Evolutionary conservation across 2,797 vertebrate species (phyloP), one percentile per base, ranked within the genome.

Genomic region (Scomberomorus guttatus): DNA sequence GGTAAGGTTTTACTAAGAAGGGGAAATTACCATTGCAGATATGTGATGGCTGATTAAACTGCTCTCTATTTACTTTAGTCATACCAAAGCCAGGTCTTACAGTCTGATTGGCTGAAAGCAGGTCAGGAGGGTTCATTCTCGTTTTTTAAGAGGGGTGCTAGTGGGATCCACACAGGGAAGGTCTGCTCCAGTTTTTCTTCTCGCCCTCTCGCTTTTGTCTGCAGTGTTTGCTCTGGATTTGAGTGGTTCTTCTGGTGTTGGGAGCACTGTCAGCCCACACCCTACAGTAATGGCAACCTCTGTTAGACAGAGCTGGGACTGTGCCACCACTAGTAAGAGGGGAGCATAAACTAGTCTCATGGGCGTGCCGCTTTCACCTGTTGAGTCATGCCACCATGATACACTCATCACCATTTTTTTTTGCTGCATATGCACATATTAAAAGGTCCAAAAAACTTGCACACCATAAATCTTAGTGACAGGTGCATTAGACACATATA

Each of bases 281-380:
- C 92, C 93, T 90, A 24, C 55, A 24, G 22, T 48, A 32, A 87
- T 85, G 82, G 83, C 85, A 81, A 54, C 75, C 66, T 80, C 63
- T 73, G 70, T 81, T 82, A 66, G 25, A 86, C 55, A 75, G 27
- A 72, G 84, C 75, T 87, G 57, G 81, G 83, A 82, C 76, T 46
- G 44, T 81, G 85, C 79, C 48, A 56, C 79, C 57, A 39, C 66
- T 61, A 72, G 57, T 79, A 52, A 78, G 27, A 50, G 62, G 81
- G 80, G 82, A 84, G 85, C 39, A 71, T 81, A 58, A 82, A 85
- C 82, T 79, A 75, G 62, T 82, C 86, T 75, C 39, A 66, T 80
- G 89, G 94, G 95, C 15, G 92, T 93, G 92, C 57, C 82, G 39
- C 58, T 77, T 89, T 90, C 89, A 88, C 93, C 83, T 89, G 83